Percentiles rank a stretch among this genome's conserved stretches.
Conservation (phyloP, 2,113 vertebrate genomes). For the Zapus hudsonius region DNA sequence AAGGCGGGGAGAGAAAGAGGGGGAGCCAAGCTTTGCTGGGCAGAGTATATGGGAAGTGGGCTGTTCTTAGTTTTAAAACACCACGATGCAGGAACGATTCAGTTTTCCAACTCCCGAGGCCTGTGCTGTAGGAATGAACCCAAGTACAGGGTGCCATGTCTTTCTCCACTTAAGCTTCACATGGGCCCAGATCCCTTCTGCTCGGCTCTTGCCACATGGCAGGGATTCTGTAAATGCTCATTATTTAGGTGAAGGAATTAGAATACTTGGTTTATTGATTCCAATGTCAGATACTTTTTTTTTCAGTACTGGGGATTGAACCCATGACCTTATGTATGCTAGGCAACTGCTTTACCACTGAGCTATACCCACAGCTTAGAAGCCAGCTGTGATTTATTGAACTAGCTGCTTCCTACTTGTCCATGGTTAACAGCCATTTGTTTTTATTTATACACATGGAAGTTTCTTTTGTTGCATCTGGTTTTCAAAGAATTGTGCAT, state of each 20-base stretch:
- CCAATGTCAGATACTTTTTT: background rate
- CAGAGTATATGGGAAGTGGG: background rate
- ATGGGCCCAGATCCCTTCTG: background rate
- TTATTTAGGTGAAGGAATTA: background rate
- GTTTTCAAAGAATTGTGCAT: background rate
- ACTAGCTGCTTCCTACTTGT: background rate
- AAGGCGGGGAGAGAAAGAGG: background rate
- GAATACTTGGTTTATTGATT: background rate
- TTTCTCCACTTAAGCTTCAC: no score
- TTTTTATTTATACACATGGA: background rate
- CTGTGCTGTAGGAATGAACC: background rate
- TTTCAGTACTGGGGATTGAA: no score
- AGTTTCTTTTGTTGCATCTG: background rate
- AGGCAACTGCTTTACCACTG: background rate
- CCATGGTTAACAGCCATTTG: background rate
- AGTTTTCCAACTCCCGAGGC: background rate
- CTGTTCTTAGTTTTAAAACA: background rate
- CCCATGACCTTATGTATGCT: background rate
- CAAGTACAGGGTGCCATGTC: background rate
- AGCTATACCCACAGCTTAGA: background rate
- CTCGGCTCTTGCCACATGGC: background rate
- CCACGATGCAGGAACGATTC: background rate
- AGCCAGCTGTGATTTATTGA: background rate
- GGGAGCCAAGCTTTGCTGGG: background rate
- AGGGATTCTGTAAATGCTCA: background rate